Conservation (phyloP, 2,888 invertebrate species). For the Salpingus planirostris region DNA sequence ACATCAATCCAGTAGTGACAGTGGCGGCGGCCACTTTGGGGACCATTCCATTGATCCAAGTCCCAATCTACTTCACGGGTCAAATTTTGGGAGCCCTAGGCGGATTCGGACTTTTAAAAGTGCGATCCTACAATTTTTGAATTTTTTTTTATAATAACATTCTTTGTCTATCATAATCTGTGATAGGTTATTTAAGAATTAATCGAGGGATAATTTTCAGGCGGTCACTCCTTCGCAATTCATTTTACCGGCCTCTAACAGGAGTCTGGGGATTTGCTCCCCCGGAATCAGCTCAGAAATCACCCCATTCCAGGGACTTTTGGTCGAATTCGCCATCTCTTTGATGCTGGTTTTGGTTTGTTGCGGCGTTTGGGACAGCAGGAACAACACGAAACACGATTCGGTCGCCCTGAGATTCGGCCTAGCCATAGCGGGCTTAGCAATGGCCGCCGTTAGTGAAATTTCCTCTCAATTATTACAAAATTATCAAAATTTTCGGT, state of each 20-base stretch:
- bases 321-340: constrained; percentile 58
- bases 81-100: constrained; percentile 59
- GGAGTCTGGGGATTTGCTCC: constrained; percentile 28
- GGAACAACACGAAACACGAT: constrained; percentile 56
- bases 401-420: constrained; percentile 60
- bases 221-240: constrained; percentile 23
- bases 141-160: background rate
- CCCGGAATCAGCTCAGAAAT: constrained; percentile 24
- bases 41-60: constrained; percentile 45
- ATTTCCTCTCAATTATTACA: no score
- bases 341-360: constrained; percentile 55
- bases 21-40: constrained; percentile 58
- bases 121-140: no score
- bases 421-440: constrained; percentile 55
- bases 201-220: no score
- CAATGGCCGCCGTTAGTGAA: constrained; percentile 55
- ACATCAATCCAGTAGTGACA: constrained; percentile 70
- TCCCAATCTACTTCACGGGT: constrained; percentile 52
- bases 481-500: background rate
- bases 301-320: constrained; percentile 46
- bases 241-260: constrained; percentile 3
- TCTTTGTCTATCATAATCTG: no score
- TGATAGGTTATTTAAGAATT: no score
- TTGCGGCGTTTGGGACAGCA: constrained; percentile 65
- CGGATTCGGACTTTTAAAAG: constrained; percentile 56